Conservation (phyloP, 2,797 vertebrate species). For the Gallinago nigripennis region DNA sequence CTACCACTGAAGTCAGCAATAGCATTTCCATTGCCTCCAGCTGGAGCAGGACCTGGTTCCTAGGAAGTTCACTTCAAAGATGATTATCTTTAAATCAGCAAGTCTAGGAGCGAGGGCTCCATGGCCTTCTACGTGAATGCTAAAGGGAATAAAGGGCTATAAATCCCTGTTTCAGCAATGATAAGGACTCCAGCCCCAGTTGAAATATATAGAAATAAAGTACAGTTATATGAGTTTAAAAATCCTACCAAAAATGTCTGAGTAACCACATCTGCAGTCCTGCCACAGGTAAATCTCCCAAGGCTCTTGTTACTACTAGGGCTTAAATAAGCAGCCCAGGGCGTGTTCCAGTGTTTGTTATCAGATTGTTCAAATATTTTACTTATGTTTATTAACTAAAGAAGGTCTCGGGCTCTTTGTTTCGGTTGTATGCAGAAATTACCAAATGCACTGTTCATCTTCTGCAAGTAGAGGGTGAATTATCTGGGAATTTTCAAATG, state of each 20-base stretch:
- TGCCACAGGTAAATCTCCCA: slow-evolving; percentile 30
- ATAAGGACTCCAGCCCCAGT: background rate
- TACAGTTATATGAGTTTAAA: slow-evolving; percentile 3
- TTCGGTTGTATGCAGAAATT: background rate
- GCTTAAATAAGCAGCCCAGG: slow-evolving; percentile 5
- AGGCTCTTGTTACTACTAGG: background rate
- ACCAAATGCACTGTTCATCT: background rate
- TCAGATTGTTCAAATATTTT: slow-evolving; percentile 15
- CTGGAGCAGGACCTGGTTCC: slow-evolving; percentile 44
- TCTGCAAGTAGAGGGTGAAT: background rate
- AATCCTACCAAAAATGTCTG: slow-evolving; percentile 8
- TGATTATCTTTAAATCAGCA: slow-evolving; percentile 36
- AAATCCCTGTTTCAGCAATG: background rate
- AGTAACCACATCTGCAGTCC: slow-evolving; percentile 15
- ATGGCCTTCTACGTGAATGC: background rate
- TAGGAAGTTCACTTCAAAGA: slow-evolving; percentile 51
- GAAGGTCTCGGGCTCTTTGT: background rate
- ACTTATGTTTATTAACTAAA: background rate
- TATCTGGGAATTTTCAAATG: background rate
- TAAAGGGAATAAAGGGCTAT: slow-evolving; percentile 35
- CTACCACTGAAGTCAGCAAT: background rate
- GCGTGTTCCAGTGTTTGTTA: background rate
- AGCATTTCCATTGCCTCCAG: slow-evolving; percentile 26
- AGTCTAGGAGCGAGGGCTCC: background rate
- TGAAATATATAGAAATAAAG: slow-evolving; percentile 9